Base-by-base conservation (phyloP, 2,797 vertebrate genomes). In the Muscicapa comitata region DNA sequence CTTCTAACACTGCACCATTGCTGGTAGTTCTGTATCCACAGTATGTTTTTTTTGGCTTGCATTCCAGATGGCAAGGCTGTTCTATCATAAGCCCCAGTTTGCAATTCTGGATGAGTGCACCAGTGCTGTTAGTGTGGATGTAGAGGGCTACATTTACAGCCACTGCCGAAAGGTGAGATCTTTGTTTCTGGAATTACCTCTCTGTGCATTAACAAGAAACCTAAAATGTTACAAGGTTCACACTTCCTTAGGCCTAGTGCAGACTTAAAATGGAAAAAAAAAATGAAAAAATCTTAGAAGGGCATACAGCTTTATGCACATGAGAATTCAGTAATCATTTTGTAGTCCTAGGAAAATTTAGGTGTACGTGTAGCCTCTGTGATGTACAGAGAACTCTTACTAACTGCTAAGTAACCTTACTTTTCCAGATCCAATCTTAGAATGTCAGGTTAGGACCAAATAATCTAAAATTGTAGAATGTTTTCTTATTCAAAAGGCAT, bases 41-140 rank as follows among this genome's bases (percentile, higher is more conserved):
- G 37, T 61, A 57, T 35, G 7, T 24, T 48, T 90, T 94, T 87
- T 94, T 93, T 95, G 65, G 37, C 88, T 84, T 96, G 37, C 29
- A 2, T 90, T 96, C 26, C 91, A 99, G 99, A 99, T 99, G 99
- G 99, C 99, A 82, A 98, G 99, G 75, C 97, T 99, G 16, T 99
- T 99, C 97, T 99, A 99, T 95, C 99, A 99, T 94, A 99, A 99
- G 83, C 99, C 99, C 10, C 99, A 99, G 98, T 99, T 99, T 98
- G 99, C 99, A 82, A 99, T 99, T 94, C 97, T 99, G 97, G 99
- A 99, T 62, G 99, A 99, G 94, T 99, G 99, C 94, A 99, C 99
- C 43, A 99, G 99, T 76, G 99, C 99, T 3, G 99, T 99, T 62
- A 99, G 99, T 9, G 99, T 99, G 31, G 99, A 99, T 79, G 99